Percentiles rank a stretch among this genome's conserved stretches.
Conservation (phyloP, 2,797 vertebrate species). For the Acrossocheilus fasciatus region DNA sequence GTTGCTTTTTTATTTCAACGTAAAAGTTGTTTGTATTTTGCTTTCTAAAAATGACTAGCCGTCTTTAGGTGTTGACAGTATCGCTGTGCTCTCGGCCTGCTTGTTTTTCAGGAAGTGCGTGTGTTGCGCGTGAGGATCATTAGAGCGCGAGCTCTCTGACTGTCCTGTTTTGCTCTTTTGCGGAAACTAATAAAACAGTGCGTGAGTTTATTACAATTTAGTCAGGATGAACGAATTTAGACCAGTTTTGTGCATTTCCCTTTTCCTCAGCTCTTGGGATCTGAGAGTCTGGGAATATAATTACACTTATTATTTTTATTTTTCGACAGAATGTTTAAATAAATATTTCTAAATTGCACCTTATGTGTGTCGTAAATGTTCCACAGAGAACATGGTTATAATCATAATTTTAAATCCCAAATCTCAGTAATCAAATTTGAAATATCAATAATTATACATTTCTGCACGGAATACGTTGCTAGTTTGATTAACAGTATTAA, state of each 20-base stretch:
- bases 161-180: slow-evolving; percentile 50
- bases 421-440: not conserved
- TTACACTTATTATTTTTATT: not conserved
- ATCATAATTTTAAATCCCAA: too few relatives aligned
- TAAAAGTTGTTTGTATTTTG: not conserved
- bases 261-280: not conserved
- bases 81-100: slow-evolving; percentile 66
- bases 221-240: not conserved
- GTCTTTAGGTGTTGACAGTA: slow-evolving; percentile 45
- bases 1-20: not conserved
- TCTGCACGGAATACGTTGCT: not conserved
- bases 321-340: not conserved
- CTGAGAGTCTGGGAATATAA: not conserved
- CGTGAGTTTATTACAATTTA: slow-evolving; percentile 21
- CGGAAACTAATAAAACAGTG: slow-evolving; percentile 30
- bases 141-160: slow-evolving; percentile 52
- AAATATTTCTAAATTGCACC: not conserved
- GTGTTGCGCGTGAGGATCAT: slow-evolving; percentile 53
- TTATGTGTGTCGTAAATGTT: not conserved
- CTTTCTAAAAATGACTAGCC: not conserved
- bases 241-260: not conserved
- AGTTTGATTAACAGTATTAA: not conserved
- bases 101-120: slow-evolving; percentile 69
- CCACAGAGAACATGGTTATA: not conserved
- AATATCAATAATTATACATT: not conserved